Base-by-base conservation (phyloP, 1,140 invertebrate species). In the Manduca sexta region DNA sequence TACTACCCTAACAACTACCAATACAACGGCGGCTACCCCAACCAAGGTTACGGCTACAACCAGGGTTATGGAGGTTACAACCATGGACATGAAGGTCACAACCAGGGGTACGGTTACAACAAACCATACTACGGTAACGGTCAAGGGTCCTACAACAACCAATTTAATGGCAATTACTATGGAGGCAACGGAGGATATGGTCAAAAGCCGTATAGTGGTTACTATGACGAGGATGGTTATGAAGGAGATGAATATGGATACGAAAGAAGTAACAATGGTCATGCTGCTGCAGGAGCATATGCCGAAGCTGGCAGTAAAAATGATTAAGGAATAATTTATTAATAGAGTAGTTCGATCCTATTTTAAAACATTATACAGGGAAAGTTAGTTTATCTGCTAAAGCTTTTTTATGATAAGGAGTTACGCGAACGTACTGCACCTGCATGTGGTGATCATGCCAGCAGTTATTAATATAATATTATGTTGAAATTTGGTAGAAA, bases 1-100 rank as follows among this genome's bases (percentile, higher is more conserved):
- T 66, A 64, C 30, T 76, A 68, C 40, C 78, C 78, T 0, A 72
- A 82, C 40, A 76, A 79, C 46, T 67, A 79, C 35, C 78, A 82
- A 46, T 78, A 72, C 38, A 82, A 79, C 31, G 47, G 48, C 8
- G 60, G 60, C 4, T 49, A 51, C n/a, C 56, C 52, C 5, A 46
- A 56, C 30, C 42, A 60, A 5, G 51, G 54, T 1, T 49, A 60
- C 8, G 53, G 54, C 0, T 49, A 57, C 37, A 61, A 53, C 7
- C 34, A 49, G 7, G 49, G 55, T 8, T 57, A 59, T 14, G 43
- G 44, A 29, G 45, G 48, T 21, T 52, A 52, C 43, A 39, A 54
- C 12, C 52, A 56, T 5, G 21, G 21, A 26, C 8, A 26, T 26
- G 21, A 8, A 13, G 55, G 52, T 15, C 44, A 61, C 21, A 65